Base-by-base conservation (phyloP, 2,888 invertebrate species). In the Mythimna loreyi region DNA sequence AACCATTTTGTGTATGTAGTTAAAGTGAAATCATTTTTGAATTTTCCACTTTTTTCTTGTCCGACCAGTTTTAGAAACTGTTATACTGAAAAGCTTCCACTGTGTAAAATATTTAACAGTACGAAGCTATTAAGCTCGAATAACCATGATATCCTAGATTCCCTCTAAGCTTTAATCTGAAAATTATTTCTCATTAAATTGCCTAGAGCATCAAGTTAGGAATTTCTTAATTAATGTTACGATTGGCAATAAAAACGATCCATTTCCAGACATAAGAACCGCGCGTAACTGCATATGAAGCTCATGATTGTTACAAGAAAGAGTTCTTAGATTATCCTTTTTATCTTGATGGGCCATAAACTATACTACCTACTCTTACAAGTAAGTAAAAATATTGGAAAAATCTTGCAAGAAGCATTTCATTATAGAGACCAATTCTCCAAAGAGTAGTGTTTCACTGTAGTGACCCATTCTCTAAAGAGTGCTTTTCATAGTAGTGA, bases 1-100 rank as follows among this genome's bases (percentile, higher is more conserved):
- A 76, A 76, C 68, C 50, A 71, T 78, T 83, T 79, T 66, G 56
- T 77, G 45, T 50, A 58, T 77, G 56, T 25, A 75, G 63, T 49
- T 21, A 36, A 69, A 62, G 58, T 65, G 36, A 65, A 70, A 77
- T 53, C 4, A 40, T 47, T 57, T 63, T 57, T 52, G 23, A n/a
- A 56, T 33, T 16, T 16, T 47, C 5, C 52, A 53, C 25, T 52
- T 52, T 47, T 65, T 45, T 30, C 13, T 30, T 28, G 8, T 25
- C 5, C 13, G 52, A 36, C 7, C 23, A 43, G 25, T 72, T 55
- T 28, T 59, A n/a, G 21, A 33, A 25, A 50, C 30, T 43, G 23
- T 40, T 7, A 28, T 49, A 28, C n/a, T 25, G 23, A 7, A 45
- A 36, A 59, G 5, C 4, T 23, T 50, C 6, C 8, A 33, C 60